Evolutionary conservation across 2,888 invertebrate species (phyloP), one percentile per base, ranked within the genome.

Genomic region (Pristionchus maxplancki): DNA sequence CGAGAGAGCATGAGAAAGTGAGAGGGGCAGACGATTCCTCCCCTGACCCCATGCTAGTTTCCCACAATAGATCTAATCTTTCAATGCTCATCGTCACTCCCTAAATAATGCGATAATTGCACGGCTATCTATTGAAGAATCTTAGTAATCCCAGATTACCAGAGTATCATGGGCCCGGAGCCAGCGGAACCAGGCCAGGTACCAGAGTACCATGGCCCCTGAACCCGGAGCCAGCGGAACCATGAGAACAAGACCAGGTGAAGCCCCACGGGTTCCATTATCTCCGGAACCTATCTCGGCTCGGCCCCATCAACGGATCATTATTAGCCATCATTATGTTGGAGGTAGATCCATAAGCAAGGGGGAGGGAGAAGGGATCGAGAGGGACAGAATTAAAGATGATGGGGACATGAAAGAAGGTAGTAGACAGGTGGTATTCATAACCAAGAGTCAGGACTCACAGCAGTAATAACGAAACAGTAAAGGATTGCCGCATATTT

Each of bases 321-420:
- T 78, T 78, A 78, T 78, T 78, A 78, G 78, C 78, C 78, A 48
- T 78, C 78, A 78, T 78, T 78, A 78, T 74, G 40, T 28, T 64
- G 31, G 64, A 64, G n/a, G 31, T 64, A 64, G n/a, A n/a, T n/a
- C n/a, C n/a, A n/a, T n/a, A n/a, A n/a, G n/a, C n/a, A n/a, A n/a
- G n/a, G 44, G 78, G 37, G 28, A 15, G n/a, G 3, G 78, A 44
- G 37, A 40, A 37, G 37, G 37, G 71, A 40, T 34, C 34, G 34
- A 34, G 67, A 34, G 37, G 37, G 64, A 71, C 37, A 71, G 71
- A 58, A 58, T 58, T 58, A 58, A n/a, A n/a, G 58, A 58, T 58
- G 58, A 58, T 58, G 58, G 9, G 53, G 53, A 53, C 53, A 53
- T 53, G 53, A 58, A 58, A 8, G 58, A n/a, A 8, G n/a, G n/a